Evolutionary conservation across 2,888 invertebrate genomes (phyloP).

Genomic region (Elaeidobius kamerunicus): DNA sequence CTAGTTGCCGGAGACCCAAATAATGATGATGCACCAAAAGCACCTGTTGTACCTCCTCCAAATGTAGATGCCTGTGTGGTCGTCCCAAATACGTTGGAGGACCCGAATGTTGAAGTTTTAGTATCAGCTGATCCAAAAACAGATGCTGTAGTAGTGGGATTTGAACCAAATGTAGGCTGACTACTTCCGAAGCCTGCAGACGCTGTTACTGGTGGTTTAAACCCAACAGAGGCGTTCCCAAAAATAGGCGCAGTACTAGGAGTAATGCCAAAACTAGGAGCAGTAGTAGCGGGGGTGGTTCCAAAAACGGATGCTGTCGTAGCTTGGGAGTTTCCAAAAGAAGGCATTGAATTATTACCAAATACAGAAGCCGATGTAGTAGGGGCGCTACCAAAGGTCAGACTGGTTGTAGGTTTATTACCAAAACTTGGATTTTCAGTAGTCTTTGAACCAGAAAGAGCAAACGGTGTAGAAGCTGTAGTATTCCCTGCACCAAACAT

Average conservation of each 20-base stretch:
- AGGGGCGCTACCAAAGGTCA: conserved; percentile 5
- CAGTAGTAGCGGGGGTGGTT: neutral
- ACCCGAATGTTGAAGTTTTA: conserved; percentile 11
- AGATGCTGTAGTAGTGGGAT: neutral
- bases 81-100: conserved; percentile 12
- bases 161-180: conserved; percentile 13
- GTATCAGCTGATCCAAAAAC: conserved; percentile 11
- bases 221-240: conserved; percentile 4
- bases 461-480: conserved; percentile 3
- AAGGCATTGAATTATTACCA: conserved; percentile 2
- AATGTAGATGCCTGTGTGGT: conserved; percentile 9
- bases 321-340: neutral
- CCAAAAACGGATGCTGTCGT: neutral
- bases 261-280: conserved; percentile 12
- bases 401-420: neutral
- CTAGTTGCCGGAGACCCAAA: conserved; percentile 7
- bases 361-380: conserved; percentile 1
- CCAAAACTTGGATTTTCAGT: neutral
- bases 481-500: conserved; percentile 10
- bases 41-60: conserved; percentile 2
- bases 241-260: conserved; percentile 6
- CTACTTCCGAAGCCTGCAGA: conserved; percentile 7
- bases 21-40: conserved; percentile 7
- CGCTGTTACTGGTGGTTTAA: conserved; percentile 3
- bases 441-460: neutral